phyloP scores from a whole-genome alignment of 2,797 vertebrate species.

The Hippocampus kuda region DNA sequence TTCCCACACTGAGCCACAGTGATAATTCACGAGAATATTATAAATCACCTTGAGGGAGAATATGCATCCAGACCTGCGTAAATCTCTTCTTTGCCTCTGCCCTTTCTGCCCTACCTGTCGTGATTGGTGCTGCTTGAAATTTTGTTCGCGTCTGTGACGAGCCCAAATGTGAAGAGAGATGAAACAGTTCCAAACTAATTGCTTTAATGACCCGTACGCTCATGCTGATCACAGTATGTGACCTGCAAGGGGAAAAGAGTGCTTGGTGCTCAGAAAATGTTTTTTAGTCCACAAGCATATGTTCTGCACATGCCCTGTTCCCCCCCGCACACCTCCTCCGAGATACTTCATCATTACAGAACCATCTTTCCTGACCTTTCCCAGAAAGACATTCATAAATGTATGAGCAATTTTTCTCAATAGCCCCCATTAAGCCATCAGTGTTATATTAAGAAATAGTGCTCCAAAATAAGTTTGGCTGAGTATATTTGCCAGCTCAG shows the following conservation, averaged over 20 bases:
- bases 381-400: conserved; percentile 22
- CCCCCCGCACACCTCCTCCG: neutral
- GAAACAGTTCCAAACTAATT: conserved; percentile 25
- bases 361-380: conserved; percentile 39
- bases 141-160: conserved; percentile 13
- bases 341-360: conserved; percentile 30
- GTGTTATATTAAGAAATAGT: conserved; percentile 16
- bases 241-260: conserved; percentile 22
- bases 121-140: conserved; percentile 5
- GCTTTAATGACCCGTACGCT: conserved; percentile 32
- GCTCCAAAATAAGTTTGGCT: neutral
- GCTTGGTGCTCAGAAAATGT: conserved; percentile 22
- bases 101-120: conserved; percentile 4
- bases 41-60: neutral
- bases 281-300: conserved; percentile 20
- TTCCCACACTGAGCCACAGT: neutral
- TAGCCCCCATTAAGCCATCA: conserved; percentile 25
- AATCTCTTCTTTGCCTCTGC: neutral
- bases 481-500: conserved; percentile 9
- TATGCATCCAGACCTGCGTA: neutral
- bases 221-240: conserved; percentile 28
- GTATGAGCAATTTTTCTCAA: conserved; percentile 21
- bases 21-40: neutral
- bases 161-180: conserved; percentile 10
- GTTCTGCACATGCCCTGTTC: neutral